Base-by-base conservation (phyloP, 2,113 vertebrate genomes). In the Sakesphorus luctuosus region DNA sequence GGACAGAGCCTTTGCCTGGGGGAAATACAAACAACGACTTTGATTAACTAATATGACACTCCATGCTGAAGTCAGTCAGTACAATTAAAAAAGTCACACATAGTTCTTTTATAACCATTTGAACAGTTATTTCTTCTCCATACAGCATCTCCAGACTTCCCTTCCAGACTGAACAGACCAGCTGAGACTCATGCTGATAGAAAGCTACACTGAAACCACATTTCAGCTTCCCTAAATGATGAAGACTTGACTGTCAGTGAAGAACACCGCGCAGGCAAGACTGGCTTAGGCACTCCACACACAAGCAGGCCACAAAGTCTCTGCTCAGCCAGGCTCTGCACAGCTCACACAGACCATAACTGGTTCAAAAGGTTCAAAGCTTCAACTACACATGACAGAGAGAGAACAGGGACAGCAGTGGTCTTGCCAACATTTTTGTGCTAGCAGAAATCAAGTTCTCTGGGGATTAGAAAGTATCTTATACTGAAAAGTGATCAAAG, bases 1-100 rank as follows among this genome's bases (percentile, higher is more conserved):
- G 98, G 68, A 88, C 95, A 33, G 94, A 97, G 80, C 65, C 94
- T 62, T 49, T 58, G 56, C 67, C 98, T 98, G 73, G 77, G 65
- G 9, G 2, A 6, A 79, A 72, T 29, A 72, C 85, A 84, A 58
- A n/a, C 53, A 65, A 73, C 26, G 9, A 71, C 38, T 61, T 61
- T 17, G 36, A 2, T 35, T 13, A n/a, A 77, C 29, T 68, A 85
- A 65, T 17, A 28, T 3, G 20, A 24, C 2, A 4, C 38, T 74
- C 36, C 26, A 55, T 3, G 35, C 16, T 73, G 23, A 36, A 47
- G 50, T 10, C 29, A 81, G 40, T 36, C 50, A 44, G 36, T 18
- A 44, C 1, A 33, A 52, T 26, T 23, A 1, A 40, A 58, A 62
- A 12, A 38, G 7, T n/a, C 38, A 38, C 3, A 3, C 1, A 9